Percentiles rank a stretch among this genome's conserved stretches.
phyloP scores from a whole-genome alignment of 2,888 invertebrate genomes.

The Brenthis ino region DNA sequence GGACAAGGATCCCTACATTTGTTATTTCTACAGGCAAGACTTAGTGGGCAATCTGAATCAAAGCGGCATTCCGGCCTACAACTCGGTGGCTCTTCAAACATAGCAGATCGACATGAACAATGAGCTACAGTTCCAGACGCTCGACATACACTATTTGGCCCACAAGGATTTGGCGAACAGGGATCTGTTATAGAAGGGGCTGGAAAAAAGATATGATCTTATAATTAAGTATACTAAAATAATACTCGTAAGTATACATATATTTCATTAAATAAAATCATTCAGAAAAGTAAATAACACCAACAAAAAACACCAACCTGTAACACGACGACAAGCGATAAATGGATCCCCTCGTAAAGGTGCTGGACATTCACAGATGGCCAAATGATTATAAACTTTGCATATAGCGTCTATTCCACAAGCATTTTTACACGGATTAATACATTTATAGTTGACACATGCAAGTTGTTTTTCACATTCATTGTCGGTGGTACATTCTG shows the following conservation, averaged over 20 bases:
- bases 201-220: constrained; percentile 41
- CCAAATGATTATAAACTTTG: constrained; percentile 89
- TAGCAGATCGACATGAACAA: constrained; percentile 87
- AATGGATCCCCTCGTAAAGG: constrained; percentile 91
- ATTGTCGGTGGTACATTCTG: constrained; percentile 89
- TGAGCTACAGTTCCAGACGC: constrained; percentile 85
- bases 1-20: constrained; percentile 88
- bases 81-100: constrained; percentile 87
- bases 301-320: constrained; percentile 59
- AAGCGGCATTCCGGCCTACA: constrained; percentile 89
- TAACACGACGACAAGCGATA: constrained; percentile 83
- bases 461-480: constrained; percentile 87
- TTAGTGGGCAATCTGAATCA: constrained; percentile 85
- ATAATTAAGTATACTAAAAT: constrained; percentile 2
- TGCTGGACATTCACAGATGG: constrained; percentile 88
- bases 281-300: constrained; percentile 12
- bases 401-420: constrained; percentile 88
- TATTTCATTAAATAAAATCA: background rate
- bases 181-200: constrained; percentile 70
- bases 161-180: constrained; percentile 88
- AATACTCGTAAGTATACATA: constrained; percentile 19
- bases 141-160: constrained; percentile 86
- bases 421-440: constrained; percentile 87
- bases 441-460: constrained; percentile 88
- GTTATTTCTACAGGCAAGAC: constrained; percentile 84